phyloP scores from a whole-genome alignment of 1,140 invertebrate genomes.

The Bombyx mandarina region DNA sequence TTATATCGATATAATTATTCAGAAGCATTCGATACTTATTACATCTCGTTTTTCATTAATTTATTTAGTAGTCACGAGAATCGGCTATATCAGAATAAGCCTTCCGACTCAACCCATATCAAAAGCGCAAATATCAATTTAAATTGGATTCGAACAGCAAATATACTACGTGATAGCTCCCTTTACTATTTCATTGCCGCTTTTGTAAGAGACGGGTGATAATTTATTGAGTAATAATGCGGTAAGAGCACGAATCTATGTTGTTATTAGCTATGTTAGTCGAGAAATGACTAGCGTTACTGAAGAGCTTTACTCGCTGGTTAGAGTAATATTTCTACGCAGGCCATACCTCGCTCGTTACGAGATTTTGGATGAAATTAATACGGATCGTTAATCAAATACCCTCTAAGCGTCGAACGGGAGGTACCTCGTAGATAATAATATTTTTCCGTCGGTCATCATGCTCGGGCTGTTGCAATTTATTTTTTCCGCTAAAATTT shows the following conservation, averaged over 20 bases:
- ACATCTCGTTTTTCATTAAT: no score
- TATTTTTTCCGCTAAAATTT: not conserved
- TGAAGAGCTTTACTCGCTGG: constrained; percentile 22
- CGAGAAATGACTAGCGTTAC: constrained; percentile 24
- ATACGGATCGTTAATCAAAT: constrained; percentile 46
- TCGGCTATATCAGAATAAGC: no score
- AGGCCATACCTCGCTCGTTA: constrained; percentile 32
- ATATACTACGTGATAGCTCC: no score
- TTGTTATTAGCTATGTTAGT: constrained; percentile 19
- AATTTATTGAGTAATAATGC: constrained; percentile 15
- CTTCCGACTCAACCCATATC: no score
- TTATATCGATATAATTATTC: constrained; percentile 28
- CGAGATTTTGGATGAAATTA: constrained; percentile 38
- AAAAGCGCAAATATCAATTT: no score
- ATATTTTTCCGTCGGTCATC: constrained; percentile 13
- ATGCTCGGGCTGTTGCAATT: no score
- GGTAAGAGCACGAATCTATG: constrained; percentile 8
- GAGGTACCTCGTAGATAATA: constrained; percentile 23
- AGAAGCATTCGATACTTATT: constrained; percentile 11
- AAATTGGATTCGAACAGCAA: no score
- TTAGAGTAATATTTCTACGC: constrained; percentile 20
- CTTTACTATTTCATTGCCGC: not conserved
- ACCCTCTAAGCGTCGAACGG: constrained; percentile 27
- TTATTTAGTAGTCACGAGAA: no score
- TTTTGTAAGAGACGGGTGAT: not conserved